Evolutionary conservation across 64 coral and sea anemone genomes (phyloP).

Genomic region (Montipora capricornis): DNA sequence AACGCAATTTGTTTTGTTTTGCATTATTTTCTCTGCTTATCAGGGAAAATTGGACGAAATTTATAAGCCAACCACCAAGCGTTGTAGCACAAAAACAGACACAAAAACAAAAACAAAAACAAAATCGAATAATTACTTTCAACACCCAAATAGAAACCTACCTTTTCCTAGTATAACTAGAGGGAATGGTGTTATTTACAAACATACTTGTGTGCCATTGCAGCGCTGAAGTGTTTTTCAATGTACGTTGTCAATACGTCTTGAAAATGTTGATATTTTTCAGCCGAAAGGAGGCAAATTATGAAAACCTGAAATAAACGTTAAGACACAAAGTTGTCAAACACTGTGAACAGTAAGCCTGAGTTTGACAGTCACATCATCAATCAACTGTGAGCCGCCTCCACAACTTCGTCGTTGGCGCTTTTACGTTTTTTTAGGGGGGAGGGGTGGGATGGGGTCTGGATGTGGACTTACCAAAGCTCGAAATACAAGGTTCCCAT

Average conservation of each 20-base stretch:
- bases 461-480: constrained; percentile 74
- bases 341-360: not conserved
- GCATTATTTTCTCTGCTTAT: no score
- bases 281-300: constrained; percentile 88
- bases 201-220: constrained; percentile 93
- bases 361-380: no score
- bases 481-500: constrained; percentile 94
- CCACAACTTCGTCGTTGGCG: no score
- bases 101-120: no score
- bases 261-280: constrained; percentile 99
- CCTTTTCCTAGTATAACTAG: not conserved
- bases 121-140: no score
- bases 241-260: constrained; percentile 96
- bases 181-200: not conserved
- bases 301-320: constrained; percentile 83
- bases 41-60: no score
- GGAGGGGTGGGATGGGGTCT: not conserved
- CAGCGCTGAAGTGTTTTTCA: constrained; percentile 95
- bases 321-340: not conserved
- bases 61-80: no score
- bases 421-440: no score
- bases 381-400: no score
- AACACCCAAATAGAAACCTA: no score
- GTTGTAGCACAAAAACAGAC: no score
- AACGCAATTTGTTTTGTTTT: no score